phyloP scores from a whole-genome alignment of 1,140 invertebrate species.

The Gonioctena quinquepunctata region DNA sequence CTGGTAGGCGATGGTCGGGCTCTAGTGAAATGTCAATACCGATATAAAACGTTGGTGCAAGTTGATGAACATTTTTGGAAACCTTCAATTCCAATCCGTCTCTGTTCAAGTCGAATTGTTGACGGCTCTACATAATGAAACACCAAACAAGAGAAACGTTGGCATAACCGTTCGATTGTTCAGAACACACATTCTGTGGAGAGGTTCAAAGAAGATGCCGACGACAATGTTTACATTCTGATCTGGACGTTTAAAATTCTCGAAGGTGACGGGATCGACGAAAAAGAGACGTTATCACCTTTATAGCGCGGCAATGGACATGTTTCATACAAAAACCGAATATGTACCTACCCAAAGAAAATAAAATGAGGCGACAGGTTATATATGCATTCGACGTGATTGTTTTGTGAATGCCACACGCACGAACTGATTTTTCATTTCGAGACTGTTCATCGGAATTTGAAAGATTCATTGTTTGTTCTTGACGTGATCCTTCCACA shows the following conservation, averaged over 20 bases:
- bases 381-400: background rate
- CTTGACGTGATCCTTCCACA: too few species aligned
- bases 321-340: background rate
- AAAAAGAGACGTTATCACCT: background rate
- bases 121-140: slow-evolving; percentile 4
- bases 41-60: too few species aligned
- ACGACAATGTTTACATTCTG: slow-evolving; percentile 9
- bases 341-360: background rate
- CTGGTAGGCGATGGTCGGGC: too few species aligned
- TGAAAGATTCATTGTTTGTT: too few species aligned
- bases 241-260: slow-evolving; percentile 16
- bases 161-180: slow-evolving; percentile 3
- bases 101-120: background rate
- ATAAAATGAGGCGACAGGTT: background rate
- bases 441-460: too few species aligned
- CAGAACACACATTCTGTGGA: slow-evolving; percentile 3
- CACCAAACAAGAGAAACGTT: slow-evolving; percentile 8
- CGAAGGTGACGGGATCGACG: background rate
- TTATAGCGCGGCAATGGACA: background rate
- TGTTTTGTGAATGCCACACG: too few species aligned
- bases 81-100: too few species aligned
- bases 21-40: too few species aligned
- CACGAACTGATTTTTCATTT: too few species aligned
- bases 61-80: too few species aligned
- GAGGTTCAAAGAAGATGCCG: slow-evolving; percentile 1